Conservation (phyloP, 2,113 vertebrate genomes). For the Upupa epops region DNA sequence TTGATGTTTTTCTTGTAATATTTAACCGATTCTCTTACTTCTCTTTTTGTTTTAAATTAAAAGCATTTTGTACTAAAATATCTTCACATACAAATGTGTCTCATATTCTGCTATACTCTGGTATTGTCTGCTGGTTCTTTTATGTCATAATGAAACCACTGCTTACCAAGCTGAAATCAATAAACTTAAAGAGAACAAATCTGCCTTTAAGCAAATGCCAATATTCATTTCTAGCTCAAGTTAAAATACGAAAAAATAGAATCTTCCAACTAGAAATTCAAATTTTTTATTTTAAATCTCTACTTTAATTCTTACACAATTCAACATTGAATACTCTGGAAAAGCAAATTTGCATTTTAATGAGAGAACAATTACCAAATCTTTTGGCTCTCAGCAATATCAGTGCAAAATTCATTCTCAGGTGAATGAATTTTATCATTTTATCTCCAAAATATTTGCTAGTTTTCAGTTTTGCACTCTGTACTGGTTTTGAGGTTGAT, state of each 20-base stretch:
- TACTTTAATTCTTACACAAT: not conserved
- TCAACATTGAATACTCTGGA: not conserved
- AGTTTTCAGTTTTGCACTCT: not conserved
- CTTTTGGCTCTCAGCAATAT: not conserved
- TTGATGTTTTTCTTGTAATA: not conserved
- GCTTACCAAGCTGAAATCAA: not conserved
- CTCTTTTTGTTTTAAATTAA: not conserved
- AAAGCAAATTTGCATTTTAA: not conserved
- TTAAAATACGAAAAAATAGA: not conserved
- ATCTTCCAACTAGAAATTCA: not conserved
- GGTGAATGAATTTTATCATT: not conserved
- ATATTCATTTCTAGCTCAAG: not conserved
- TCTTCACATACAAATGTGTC: not conserved
- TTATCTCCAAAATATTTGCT: not conserved
- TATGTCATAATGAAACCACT: not conserved
- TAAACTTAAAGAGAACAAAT: constrained; percentile 3
- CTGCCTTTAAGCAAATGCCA: not conserved
- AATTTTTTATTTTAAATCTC: not conserved
- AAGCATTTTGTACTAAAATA: not conserved
- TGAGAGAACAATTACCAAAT: not conserved
- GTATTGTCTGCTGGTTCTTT: not conserved
- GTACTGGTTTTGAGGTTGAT: not conserved
- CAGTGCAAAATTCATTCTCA: not conserved
- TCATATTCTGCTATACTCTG: not conserved
- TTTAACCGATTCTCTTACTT: not conserved